These are phyloP conservation scores for Gallinago nigripennis DNA, from an alignment of 2,797 vertebrate genomes.

Conservation along the genomic window DNA sequence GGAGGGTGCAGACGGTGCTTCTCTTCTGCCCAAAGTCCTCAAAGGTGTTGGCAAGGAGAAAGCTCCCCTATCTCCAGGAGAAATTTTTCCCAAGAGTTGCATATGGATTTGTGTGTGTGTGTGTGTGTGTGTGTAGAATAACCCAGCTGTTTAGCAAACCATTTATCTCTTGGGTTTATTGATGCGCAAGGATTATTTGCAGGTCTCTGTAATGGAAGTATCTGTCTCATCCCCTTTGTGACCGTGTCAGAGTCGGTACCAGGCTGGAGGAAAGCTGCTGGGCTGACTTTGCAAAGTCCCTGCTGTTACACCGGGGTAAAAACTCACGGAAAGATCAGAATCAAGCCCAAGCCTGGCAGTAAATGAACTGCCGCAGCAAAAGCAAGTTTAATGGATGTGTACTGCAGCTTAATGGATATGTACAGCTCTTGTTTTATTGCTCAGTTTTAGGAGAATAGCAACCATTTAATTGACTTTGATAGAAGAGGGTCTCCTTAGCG, in stretches of 20 bases:
- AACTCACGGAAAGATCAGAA: background rate
- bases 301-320: background rate
- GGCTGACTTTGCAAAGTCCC: background rate
- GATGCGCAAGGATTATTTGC: background rate
- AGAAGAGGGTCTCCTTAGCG: background rate
- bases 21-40: background rate
- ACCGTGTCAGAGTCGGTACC: background rate
- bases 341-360: background rate
- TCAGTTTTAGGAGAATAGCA: background rate
- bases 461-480: slow-evolving; percentile 35
- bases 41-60: too few relatives aligned
- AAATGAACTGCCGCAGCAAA: background rate
- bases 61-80: background rate
- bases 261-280: background rate
- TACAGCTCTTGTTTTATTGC: background rate
- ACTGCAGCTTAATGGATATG: slow-evolving; percentile 34
- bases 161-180: background rate
- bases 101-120: background rate
- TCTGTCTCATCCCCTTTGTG: background rate
- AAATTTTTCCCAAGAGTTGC: fast-evolving
- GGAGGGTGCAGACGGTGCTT: fast-evolving
- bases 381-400: background rate
- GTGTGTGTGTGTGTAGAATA: background rate
- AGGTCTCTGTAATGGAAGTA: background rate
- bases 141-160: background rate